Conservation (phyloP, 2,113 vertebrate genomes). For the Cettia cetti region DNA sequence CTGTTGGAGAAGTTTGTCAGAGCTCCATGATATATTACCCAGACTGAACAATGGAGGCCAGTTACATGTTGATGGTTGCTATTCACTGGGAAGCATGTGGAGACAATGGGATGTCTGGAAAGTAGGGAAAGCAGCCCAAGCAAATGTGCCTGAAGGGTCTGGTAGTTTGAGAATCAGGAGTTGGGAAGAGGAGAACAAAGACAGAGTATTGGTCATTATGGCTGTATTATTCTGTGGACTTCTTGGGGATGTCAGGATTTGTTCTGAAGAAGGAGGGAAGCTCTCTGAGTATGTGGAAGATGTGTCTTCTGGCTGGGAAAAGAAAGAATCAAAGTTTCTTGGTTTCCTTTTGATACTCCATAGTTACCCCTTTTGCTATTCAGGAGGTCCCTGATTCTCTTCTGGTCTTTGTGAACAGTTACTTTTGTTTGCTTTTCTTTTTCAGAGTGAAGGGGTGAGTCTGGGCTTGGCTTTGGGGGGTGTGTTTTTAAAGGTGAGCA, state of each 20-base stretch:
- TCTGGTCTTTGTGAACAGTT: not conserved
- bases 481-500: not conserved
- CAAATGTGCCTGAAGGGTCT: conserved; percentile 20
- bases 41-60: conserved; percentile 37
- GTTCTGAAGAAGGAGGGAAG: not conserved
- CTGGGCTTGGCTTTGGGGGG: not conserved
- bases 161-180: not conserved
- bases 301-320: not conserved
- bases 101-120: conserved; percentile 50
- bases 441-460: not conserved
- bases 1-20: conserved; percentile 30
- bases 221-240: not conserved
- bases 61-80: conserved; percentile 1
- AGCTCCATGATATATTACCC: conserved; percentile 15
- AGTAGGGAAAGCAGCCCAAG: not conserved
- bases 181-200: conserved; percentile 33
- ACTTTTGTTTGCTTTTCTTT: not conserved
- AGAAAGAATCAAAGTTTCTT: not conserved
- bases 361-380: not conserved
- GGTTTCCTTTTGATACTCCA: not conserved
- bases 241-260: not conserved
- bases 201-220: not conserved
- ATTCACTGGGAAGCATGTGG: not conserved
- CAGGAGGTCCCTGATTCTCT: not conserved
- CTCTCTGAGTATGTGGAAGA: not conserved